Percentiles rank a stretch among this genome's conserved stretches.
Evolutionary conservation across 2,113 vertebrate species (phyloP).

Genomic region (Panthera tigris): DNA sequence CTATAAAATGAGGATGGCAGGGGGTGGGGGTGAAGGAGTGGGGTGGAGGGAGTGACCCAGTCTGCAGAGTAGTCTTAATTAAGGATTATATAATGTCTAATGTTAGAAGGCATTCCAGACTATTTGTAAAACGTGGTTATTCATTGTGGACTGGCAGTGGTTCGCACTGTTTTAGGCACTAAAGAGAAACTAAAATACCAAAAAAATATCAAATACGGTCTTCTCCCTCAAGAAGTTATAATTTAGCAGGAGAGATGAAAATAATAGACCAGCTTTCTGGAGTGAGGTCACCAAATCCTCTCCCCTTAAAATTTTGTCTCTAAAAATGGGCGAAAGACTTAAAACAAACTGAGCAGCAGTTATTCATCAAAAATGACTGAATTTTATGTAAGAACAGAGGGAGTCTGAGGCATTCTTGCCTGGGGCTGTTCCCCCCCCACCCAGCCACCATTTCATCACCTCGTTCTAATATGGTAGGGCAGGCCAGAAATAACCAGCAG

Average conservation of each 20-base stretch:
- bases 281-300: not conserved
- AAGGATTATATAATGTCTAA: not conserved
- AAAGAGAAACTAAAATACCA: not conserved
- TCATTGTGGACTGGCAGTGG: not conserved
- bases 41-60: too few species aligned
- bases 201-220: not conserved
- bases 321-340: not conserved
- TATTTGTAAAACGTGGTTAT: not conserved
- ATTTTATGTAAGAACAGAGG: not conserved
- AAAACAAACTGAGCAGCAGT: constrained; percentile 1
- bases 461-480: not conserved
- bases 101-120: not conserved
- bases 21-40: not conserved
- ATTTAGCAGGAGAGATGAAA: constrained; percentile 12
- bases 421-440: not conserved
- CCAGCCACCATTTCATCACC: not conserved
- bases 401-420: not conserved
- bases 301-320: not conserved
- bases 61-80: not conserved
- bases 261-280: not conserved
- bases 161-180: not conserved
- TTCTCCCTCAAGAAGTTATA: not conserved
- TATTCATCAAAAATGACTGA: constrained; percentile 22
- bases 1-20: not conserved
- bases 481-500: not conserved